These are phyloP conservation scores for Drosophila serrata DNA, from an alignment of 1,140 invertebrate species.

Conservation along the genomic window DNA sequence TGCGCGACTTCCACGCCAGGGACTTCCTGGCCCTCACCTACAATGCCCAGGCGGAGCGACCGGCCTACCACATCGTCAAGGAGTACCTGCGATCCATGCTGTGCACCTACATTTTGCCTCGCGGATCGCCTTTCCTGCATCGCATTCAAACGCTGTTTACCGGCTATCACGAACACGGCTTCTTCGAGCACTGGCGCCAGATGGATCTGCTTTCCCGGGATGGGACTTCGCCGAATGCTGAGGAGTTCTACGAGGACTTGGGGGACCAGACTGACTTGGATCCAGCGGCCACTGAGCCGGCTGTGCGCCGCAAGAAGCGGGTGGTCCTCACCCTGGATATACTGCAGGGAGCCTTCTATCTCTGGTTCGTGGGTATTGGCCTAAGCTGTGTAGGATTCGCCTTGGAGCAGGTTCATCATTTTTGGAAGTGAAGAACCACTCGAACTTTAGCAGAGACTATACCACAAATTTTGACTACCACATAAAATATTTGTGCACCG, in stretches of 20 bases:
- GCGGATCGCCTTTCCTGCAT: constrained; percentile 73
- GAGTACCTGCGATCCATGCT: constrained; percentile 72
- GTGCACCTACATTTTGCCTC: constrained; percentile 67
- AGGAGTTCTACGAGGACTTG: constrained; percentile 67
- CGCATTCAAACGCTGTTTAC: constrained; percentile 64
- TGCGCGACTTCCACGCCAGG: constrained; percentile 65
- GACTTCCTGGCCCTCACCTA: constrained; percentile 69
- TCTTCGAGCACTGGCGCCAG: constrained; percentile 67
- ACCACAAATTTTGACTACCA: neutral
- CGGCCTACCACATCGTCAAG: constrained; percentile 74
- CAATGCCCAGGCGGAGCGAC: constrained; percentile 53
- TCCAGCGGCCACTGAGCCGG: constrained; percentile 1
- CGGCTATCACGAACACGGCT: constrained; percentile 65
- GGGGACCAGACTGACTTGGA: constrained; percentile 58
- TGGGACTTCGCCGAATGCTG: constrained; percentile 38
- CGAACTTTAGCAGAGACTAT: too few relatives aligned
- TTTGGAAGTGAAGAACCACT: constrained; percentile 6
- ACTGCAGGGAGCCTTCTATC: constrained; percentile 70
- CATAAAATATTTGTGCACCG: neutral
- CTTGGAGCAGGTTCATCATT: constrained; percentile 39
- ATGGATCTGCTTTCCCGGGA: constrained; percentile 48
- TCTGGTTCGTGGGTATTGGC: constrained; percentile 62
- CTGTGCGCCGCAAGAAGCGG: constrained; percentile 36
- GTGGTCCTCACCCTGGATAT: constrained; percentile 69
- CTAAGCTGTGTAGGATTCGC: constrained; percentile 51